A percentile compares a stretch with the other conserved stretches of the same genome.
Conservation (phyloP, 2,113 vertebrate species). For the Pachypanchax playfairii region DNA sequence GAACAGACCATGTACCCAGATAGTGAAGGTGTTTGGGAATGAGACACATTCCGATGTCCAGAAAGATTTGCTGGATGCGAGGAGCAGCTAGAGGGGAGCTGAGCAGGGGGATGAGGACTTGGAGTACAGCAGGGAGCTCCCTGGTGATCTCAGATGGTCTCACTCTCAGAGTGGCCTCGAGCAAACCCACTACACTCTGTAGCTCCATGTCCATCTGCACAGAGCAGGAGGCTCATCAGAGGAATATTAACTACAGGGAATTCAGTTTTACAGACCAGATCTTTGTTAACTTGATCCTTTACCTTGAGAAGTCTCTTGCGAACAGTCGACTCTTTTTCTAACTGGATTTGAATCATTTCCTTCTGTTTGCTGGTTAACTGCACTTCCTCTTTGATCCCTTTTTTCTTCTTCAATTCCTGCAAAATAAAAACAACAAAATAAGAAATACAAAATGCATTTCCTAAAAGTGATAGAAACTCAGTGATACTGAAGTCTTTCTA, state of each 20-base stretch:
- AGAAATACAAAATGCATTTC: background rate
- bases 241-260: too few relatives aligned
- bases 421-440: background rate
- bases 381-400: conserved; percentile 94
- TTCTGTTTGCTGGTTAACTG: conserved; percentile 96
- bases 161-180: conserved; percentile 82
- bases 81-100: conserved; percentile 92
- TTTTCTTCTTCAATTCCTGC: conserved; percentile 97
- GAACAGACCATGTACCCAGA: conserved; percentile 79
- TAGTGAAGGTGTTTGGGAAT: conserved; percentile 86
- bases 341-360: conserved; percentile 91
- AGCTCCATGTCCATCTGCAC: conserved; percentile 88
- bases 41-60: conserved; percentile 87
- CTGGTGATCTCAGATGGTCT: conserved; percentile 84
- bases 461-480: background rate
- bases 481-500: conserved; percentile 41
- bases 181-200: conserved; percentile 83
- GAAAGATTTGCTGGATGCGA: conserved; percentile 82
- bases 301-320: conserved; percentile 88
- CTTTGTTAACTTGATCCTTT: background rate
- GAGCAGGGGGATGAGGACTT: conserved; percentile 88
- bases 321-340: conserved; percentile 88
- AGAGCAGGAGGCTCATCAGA: conserved; percentile 2
- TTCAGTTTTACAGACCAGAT: background rate
- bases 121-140: conserved; percentile 87